Conservation (phyloP, 2,113 vertebrate species). For the Casuarius casuarius region DNA sequence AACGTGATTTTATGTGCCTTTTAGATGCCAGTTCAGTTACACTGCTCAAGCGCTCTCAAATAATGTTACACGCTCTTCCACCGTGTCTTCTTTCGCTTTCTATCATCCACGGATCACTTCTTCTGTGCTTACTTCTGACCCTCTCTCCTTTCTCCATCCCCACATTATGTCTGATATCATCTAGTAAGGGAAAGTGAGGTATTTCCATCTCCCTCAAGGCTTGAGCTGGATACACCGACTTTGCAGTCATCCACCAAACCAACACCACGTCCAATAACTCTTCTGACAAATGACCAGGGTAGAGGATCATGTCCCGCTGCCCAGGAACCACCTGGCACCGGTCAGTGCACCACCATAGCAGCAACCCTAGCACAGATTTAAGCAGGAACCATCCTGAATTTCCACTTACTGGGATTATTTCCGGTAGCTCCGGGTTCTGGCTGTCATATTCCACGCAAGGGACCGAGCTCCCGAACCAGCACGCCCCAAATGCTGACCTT, state of each 20-base stretch:
- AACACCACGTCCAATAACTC: neutral
- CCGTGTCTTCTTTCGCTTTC: neutral
- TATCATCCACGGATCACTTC: neutral
- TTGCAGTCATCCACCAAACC: neutral
- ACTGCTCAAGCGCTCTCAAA: neutral
- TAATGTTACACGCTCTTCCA: neutral
- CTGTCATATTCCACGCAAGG: neutral
- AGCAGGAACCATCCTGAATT: neutral
- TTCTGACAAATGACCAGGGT: neutral
- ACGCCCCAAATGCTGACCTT: neutral
- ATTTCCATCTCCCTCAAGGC: neutral
- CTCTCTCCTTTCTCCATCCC: neutral
- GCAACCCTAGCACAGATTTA: neutral
- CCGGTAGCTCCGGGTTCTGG: neutral
- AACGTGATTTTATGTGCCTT: neutral
- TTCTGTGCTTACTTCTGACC: neutral
- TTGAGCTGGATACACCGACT: neutral
- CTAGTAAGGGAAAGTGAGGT: neutral
- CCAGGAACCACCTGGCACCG: too few relatives aligned
- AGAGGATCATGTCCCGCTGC: neutral
- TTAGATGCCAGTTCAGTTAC: neutral
- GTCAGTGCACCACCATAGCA: too few relatives aligned
- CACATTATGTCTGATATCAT: neutral
- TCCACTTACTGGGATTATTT: neutral
- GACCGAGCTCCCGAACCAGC: neutral